phyloP scores from a whole-genome alignment of 35 echinoderm and acorn worm species.

The Chiridota heheva region DNA sequence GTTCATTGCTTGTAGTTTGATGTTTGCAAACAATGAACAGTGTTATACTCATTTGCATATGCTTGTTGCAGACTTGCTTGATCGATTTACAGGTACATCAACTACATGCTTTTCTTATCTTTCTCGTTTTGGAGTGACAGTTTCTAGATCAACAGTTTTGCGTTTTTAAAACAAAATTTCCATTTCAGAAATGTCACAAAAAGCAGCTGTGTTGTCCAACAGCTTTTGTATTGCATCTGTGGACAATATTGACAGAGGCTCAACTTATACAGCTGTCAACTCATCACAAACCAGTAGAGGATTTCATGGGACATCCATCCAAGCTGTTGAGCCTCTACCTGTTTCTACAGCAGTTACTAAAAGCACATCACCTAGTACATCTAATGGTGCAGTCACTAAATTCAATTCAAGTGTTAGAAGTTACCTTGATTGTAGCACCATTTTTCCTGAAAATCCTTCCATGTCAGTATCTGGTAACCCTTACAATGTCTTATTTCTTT shows the following conservation, averaged over 20 bases:
- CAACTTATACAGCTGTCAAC: slow-evolving; percentile 19
- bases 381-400: no score
- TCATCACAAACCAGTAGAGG: neutral
- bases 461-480: no score
- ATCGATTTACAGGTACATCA: slow-evolving; percentile 36
- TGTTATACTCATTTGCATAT: slow-evolving; percentile 33
- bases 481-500: no score
- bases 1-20: slow-evolving; percentile 20
- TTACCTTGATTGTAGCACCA: no score
- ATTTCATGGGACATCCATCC: slow-evolving; percentile 26
- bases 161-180: slow-evolving; percentile 16
- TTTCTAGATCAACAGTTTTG: slow-evolving; percentile 24
- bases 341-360: neutral
- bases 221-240: slow-evolving; percentile 38
- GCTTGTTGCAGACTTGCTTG: slow-evolving; percentile 31
- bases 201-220: neutral
- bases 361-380: no score
- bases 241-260: slow-evolving; percentile 35
- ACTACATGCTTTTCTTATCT: slow-evolving; percentile 16
- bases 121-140: slow-evolving; percentile 23
- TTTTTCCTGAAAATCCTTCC: no score
- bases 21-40: slow-evolving; percentile 18
- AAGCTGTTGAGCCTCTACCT: slow-evolving; percentile 30
- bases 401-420: no score
- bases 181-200: slow-evolving; percentile 8